Percentiles rank a stretch among this genome's conserved stretches.
Evolutionary conservation across 53 echinoderm and acorn worm species (phyloP).

Genomic region (Luidia sarsii): DNA sequence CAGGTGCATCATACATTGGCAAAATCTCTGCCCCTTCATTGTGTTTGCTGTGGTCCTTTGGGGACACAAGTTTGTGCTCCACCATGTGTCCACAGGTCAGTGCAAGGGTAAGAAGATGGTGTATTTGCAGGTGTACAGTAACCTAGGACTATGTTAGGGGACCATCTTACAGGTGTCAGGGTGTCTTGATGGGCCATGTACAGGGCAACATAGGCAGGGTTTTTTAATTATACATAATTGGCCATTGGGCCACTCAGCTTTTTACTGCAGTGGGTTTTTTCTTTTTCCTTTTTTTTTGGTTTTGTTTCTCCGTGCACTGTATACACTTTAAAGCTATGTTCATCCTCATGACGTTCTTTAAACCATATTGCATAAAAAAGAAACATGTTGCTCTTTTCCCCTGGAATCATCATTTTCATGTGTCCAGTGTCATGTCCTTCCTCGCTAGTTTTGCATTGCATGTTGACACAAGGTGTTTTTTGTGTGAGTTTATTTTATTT

Average conservation of each 20-base stretch:
- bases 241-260: not conserved
- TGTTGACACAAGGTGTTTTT: conserved; percentile 32
- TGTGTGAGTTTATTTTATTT: conserved; percentile 13
- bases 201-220: conserved; percentile 2
- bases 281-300: conserved; percentile 33
- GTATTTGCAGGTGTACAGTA: no score
- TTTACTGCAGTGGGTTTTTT: conserved; percentile 58
- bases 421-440: conserved; percentile 69
- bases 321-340: conserved; percentile 57
- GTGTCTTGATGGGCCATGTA: no score
- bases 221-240: not conserved
- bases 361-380: conserved; percentile 91
- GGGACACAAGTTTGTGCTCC: no score
- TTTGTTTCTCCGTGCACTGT: conserved; percentile 53
- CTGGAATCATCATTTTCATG: conserved; percentile 67
- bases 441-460: conserved; percentile 55
- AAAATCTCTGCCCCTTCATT: no score
- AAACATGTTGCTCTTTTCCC: conserved; percentile 73
- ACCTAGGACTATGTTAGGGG: no score
- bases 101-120: no score
- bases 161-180: no score
- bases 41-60: no score
- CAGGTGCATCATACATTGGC: no score
- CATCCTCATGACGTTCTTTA: conserved; percentile 85
- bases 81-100: no score